Evolutionary conservation across 2,113 vertebrate species (phyloP).

Genomic region (Pagrus major): DNA sequence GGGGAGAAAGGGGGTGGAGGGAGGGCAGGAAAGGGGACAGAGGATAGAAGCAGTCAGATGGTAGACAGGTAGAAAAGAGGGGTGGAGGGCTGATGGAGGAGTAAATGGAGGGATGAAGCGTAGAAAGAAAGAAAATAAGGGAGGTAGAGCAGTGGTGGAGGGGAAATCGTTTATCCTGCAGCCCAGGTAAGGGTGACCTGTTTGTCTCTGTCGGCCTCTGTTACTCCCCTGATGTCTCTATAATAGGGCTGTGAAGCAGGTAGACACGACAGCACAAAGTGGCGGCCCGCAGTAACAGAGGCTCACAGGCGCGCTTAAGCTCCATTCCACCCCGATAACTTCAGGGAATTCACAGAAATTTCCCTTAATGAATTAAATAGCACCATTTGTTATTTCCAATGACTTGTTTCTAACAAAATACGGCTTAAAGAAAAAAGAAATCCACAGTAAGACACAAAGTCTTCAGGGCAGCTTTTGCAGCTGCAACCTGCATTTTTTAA

Average conservation of each 20-base stretch:
- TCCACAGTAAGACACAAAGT: background rate
- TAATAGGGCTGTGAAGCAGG: constrained; percentile 71
- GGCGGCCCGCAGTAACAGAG: constrained; percentile 37
- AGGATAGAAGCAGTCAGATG: constrained; percentile 34
- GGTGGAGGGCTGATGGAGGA: constrained; percentile 34
- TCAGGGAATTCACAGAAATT: constrained; percentile 51
- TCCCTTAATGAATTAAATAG: constrained; percentile 48
- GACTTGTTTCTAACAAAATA: constrained; percentile 39
- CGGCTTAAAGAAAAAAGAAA: constrained; percentile 2
- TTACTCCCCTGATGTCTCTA: constrained; percentile 74
- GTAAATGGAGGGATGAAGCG: constrained; percentile 36
- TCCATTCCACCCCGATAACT: constrained; percentile 29
- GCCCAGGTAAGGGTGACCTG: constrained; percentile 79
- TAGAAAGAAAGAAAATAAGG: constrained; percentile 44
- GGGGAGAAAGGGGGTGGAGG: constrained; percentile 24
- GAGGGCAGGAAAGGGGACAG: constrained; percentile 8
- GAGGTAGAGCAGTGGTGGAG: constrained; percentile 46
- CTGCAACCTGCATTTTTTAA: constrained; percentile 1
- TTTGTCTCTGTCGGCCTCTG: constrained; percentile 77
- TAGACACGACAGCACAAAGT: constrained; percentile 63
- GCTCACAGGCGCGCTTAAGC: constrained; percentile 30
- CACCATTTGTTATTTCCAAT: constrained; percentile 47
- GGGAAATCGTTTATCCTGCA: constrained; percentile 70
- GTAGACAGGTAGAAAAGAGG: constrained; percentile 46
- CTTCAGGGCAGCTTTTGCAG: background rate